Conservation (phyloP, 2,113 vertebrate genomes). For the Cryptomyrus ogoouensis region DNA sequence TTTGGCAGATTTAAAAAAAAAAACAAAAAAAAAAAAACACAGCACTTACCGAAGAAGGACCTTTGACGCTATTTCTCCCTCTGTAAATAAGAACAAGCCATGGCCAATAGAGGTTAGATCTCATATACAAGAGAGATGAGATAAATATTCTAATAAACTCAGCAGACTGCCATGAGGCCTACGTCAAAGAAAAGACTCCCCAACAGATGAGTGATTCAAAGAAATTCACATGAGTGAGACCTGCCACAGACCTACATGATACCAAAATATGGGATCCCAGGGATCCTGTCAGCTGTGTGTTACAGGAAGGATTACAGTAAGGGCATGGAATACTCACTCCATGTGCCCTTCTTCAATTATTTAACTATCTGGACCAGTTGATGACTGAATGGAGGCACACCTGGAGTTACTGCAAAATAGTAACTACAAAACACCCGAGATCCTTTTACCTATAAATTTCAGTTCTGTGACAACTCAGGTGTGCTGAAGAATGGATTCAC, state of each 20-base stretch:
- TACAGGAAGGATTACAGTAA: not conserved
- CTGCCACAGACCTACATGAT: not conserved
- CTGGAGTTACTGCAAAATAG: not conserved
- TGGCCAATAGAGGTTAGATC: not conserved
- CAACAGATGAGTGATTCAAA: not conserved
- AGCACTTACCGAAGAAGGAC: conserved; percentile 77
- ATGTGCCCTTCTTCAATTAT: not conserved
- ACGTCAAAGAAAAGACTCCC: not conserved
- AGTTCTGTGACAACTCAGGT: not conserved
- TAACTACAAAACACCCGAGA: not conserved
- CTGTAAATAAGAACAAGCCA: conserved; percentile 61
- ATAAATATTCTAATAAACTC: not conserved
- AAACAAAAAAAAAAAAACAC: not conserved
- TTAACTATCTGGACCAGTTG: not conserved
- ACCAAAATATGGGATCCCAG: not conserved
- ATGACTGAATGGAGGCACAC: not conserved
- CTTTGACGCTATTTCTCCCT: conserved; percentile 92
- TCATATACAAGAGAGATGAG: not conserved
- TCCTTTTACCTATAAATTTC: not conserved
- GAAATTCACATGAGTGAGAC: not conserved
- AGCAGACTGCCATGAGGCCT: not conserved
- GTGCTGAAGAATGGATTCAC: not conserved
- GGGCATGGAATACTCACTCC: not conserved
- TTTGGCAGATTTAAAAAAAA: not conserved
- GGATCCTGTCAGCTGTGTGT: not conserved